Evolutionary conservation across 2,797 vertebrate genomes (phyloP).

Genomic region (Amniataba percoides): DNA sequence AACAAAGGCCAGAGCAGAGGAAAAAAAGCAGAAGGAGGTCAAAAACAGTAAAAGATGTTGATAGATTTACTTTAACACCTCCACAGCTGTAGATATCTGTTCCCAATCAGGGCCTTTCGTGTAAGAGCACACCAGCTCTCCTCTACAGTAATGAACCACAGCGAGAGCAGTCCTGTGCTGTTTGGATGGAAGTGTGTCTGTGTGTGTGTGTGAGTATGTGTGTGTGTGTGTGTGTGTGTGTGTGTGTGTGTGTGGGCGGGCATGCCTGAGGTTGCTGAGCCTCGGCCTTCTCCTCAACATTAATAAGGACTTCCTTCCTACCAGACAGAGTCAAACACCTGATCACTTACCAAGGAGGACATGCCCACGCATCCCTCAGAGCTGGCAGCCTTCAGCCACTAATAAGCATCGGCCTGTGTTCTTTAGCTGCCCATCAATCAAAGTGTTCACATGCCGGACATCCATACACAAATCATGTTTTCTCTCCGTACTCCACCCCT

Average conservation of each 20-base stretch:
- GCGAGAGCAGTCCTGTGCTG: slow-evolving; percentile 53
- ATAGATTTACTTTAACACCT: slow-evolving; percentile 72
- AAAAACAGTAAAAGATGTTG: slow-evolving; percentile 53
- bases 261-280: slow-evolving; percentile 84
- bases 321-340: slow-evolving; percentile 86
- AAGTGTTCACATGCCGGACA: slow-evolving; percentile 65
- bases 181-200: slow-evolving; percentile 50
- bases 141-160: slow-evolving; percentile 72
- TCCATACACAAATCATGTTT: slow-evolving; percentile 76
- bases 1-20: slow-evolving; percentile 13
- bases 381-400: slow-evolving; percentile 72
- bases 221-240: slow-evolving; percentile 51
- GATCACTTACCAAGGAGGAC: slow-evolving; percentile 81
- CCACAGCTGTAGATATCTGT: slow-evolving; percentile 70
- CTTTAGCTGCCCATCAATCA: slow-evolving; percentile 78
- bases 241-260: slow-evolving; percentile 75
- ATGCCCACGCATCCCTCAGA: slow-evolving; percentile 81
- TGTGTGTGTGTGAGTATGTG: slow-evolving; percentile 57
- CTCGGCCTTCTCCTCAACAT: slow-evolving; percentile 79
- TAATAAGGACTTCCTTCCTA: slow-evolving; percentile 87
- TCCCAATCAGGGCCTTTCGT: slow-evolving; percentile 70
- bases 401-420: slow-evolving; percentile 76
- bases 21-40: slow-evolving; percentile 15
- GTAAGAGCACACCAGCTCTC: slow-evolving; percentile 68
- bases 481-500: slow-evolving; percentile 67